A percentile compares a stretch with the other conserved stretches of the same genome.
phyloP scores from a whole-genome alignment of 2,888 invertebrate species.

The Cephus spinipes region DNA sequence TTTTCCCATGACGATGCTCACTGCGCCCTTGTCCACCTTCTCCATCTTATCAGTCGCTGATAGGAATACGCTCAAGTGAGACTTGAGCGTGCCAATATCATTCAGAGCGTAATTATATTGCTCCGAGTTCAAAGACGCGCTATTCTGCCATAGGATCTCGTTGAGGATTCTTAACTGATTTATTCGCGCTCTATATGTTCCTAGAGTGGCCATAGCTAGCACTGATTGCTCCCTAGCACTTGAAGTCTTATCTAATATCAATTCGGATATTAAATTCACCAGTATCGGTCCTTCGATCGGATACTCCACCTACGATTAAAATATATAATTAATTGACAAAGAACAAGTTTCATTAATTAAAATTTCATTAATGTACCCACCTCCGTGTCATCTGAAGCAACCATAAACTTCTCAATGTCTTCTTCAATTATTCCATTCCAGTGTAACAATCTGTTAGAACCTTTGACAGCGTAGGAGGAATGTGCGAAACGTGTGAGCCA shows the following conservation, averaged over 20 bases:
- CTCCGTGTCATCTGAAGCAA: background rate
- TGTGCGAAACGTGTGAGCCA: slow-evolving; percentile 37
- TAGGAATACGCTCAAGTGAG: slow-evolving; percentile 39
- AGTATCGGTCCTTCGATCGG: slow-evolving; percentile 16
- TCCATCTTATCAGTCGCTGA: slow-evolving; percentile 17
- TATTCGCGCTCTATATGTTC: slow-evolving; percentile 68
- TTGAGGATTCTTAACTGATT: slow-evolving; percentile 69
- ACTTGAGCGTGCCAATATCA: slow-evolving; percentile 44
- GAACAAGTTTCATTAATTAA: background rate
- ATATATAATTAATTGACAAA: background rate
- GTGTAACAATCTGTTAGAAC: slow-evolving; percentile 36
- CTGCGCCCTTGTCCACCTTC: slow-evolving; percentile 6
- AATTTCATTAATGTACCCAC: background rate
- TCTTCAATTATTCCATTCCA: slow-evolving; percentile 33
- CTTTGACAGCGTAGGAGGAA: slow-evolving; percentile 41
- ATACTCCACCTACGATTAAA: slow-evolving; percentile 17
- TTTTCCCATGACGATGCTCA: slow-evolving; percentile 13
- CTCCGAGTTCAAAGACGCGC: slow-evolving; percentile 68
- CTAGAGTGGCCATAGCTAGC: slow-evolving; percentile 66
- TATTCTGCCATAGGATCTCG: slow-evolving; percentile 74
- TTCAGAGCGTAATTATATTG: slow-evolving; percentile 63
- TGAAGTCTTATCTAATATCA: slow-evolving; percentile 27
- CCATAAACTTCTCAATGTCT: slow-evolving; percentile 11
- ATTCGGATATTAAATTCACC: slow-evolving; percentile 14
- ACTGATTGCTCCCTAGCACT: slow-evolving; percentile 32